Percentiles rank a stretch among this genome's conserved stretches.
phyloP scores from a whole-genome alignment of 2,797 vertebrate species.

The Prunella strophiata region DNA sequence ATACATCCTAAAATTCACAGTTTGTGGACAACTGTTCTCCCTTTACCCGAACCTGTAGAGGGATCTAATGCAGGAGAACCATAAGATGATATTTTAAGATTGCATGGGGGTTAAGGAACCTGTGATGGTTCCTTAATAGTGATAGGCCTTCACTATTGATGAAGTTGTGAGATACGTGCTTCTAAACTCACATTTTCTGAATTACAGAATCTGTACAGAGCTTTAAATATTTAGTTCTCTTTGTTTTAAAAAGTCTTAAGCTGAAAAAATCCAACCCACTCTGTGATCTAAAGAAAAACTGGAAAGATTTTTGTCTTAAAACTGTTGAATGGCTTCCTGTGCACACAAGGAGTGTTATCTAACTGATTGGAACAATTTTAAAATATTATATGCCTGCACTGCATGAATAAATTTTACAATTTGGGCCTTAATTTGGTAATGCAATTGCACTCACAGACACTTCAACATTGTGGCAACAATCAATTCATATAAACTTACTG shows the following conservation, averaged over 20 bases:
- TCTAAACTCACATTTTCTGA: not conserved
- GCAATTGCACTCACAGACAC: slow-evolving; percentile 5
- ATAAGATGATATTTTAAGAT: not conserved
- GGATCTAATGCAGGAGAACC: not conserved
- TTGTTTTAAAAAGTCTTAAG: not conserved
- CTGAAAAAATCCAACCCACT: not conserved
- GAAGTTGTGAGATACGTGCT: not conserved
- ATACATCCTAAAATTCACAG: not conserved
- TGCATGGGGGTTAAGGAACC: not conserved
- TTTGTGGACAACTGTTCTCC: not conserved
- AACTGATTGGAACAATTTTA: not conserved
- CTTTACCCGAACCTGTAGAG: not conserved
- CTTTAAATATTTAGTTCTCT: not conserved
- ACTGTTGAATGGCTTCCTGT: not conserved
- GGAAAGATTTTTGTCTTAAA: not conserved
- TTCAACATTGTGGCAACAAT: slow-evolving; percentile 28
- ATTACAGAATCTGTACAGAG: not conserved
- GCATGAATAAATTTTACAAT: slow-evolving; percentile 15
- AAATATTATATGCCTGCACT: slow-evolving; percentile 5
- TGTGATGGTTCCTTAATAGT: too few species aligned
- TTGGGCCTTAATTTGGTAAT: slow-evolving; percentile 22
- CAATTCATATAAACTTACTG: slow-evolving; percentile 12
- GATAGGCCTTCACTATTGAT: not conserved
- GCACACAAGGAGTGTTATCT: not conserved
- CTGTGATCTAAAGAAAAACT: not conserved